A percentile compares a stretch with the other conserved stretches of the same genome.
Conservation (phyloP, 1,140 invertebrate genomes). For the Bathynomus jamesi region DNA sequence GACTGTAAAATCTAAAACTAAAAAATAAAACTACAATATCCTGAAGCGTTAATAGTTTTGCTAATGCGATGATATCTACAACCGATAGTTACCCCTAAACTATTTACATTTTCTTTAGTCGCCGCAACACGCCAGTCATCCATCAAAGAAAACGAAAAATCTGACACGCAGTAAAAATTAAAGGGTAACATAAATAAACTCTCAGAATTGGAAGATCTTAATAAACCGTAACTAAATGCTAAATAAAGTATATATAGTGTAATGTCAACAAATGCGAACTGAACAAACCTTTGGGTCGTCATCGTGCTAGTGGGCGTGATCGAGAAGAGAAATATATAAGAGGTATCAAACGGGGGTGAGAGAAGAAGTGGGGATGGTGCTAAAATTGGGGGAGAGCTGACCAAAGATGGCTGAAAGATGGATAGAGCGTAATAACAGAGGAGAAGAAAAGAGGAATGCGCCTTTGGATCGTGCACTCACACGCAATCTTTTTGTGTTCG, state of each 20-base stretch:
- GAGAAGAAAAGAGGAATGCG: background rate
- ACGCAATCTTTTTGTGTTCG: background rate
- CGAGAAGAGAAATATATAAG: background rate
- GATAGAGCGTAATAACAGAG: background rate
- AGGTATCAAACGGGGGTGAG: background rate
- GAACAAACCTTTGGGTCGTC: background rate
- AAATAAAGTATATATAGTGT: conserved; percentile 1
- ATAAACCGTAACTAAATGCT: background rate
- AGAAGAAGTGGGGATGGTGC: background rate
- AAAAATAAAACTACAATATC: background rate
- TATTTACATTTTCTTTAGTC: background rate
- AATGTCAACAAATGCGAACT: conserved; percentile 1
- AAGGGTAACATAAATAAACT: background rate
- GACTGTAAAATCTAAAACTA: background rate
- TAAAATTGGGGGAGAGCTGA: background rate
- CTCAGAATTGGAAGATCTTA: background rate
- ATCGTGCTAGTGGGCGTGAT: background rate
- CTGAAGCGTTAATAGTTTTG: background rate
- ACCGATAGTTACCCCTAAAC: background rate
- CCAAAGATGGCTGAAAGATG: background rate
- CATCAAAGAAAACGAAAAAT: background rate
- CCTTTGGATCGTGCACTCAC: background rate
- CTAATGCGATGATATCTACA: background rate
- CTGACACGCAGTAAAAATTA: background rate
- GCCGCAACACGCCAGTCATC: background rate